Evolutionary conservation across 2,888 invertebrate species (phyloP).

Genomic region (Timandra comae): DNA sequence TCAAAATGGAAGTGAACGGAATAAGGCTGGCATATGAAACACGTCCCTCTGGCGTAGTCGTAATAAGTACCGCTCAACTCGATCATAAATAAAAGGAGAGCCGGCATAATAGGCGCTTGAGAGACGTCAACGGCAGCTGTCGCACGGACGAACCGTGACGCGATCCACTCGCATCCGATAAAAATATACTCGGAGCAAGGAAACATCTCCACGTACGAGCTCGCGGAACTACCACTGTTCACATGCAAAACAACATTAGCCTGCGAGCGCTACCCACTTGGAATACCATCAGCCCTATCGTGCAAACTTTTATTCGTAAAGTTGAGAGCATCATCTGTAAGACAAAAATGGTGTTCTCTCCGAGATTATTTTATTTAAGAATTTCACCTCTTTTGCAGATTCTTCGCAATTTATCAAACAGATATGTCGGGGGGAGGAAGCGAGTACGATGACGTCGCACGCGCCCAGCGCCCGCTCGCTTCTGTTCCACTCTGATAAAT

Average conservation of each 20-base stretch:
- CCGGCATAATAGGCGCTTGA: conserved; percentile 52
- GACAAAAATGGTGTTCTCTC: conserved; percentile 23
- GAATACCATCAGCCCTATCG: conserved; percentile 17
- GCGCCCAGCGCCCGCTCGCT: conserved; percentile 33
- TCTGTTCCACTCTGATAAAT: conserved; percentile 47
- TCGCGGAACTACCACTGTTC: conserved; percentile 20
- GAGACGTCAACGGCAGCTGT: conserved; percentile 63
- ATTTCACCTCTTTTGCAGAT: conserved; percentile 48
- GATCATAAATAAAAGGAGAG: conserved; percentile 67
- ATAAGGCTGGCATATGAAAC: conserved; percentile 57
- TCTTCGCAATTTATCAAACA: conserved; percentile 60
- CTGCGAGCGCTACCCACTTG: conserved; percentile 19
- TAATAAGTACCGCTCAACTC: conserved; percentile 66
- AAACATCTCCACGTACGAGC: conserved; percentile 17
- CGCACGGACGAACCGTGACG: conserved; percentile 44
- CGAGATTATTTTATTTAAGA: conserved; percentile 40
- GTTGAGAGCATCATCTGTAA: conserved; percentile 21
- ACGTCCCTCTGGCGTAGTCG: conserved; percentile 51
- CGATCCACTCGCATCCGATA: conserved; percentile 38
- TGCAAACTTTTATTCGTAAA: conserved; percentile 30
- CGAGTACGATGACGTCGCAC: conserved; percentile 52
- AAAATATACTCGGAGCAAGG: conserved; percentile 37
- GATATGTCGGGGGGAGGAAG: conserved; percentile 48
- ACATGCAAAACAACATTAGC: conserved; percentile 36
- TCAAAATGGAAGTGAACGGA: conserved; percentile 39